Percentiles rank a stretch among this genome's conserved stretches.
Conservation (phyloP, 2,888 invertebrate species). For the Caenorhabditis drosophilae region DNA sequence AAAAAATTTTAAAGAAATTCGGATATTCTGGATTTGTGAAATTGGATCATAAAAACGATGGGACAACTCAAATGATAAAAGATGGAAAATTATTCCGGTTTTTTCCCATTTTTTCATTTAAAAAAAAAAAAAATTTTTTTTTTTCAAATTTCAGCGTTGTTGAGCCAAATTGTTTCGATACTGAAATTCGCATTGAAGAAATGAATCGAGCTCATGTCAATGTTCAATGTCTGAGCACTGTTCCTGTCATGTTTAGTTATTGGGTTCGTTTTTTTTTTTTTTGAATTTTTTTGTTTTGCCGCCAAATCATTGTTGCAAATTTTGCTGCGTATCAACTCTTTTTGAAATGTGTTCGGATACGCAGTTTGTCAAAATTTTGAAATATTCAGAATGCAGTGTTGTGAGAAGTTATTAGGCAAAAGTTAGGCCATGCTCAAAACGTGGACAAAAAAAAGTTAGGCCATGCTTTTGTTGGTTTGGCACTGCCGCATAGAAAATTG, state of each 20-base stretch:
- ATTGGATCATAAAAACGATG: slow-evolving; percentile 68
- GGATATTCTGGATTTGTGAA: slow-evolving; percentile 74
- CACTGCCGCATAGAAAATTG: too few relatives aligned
- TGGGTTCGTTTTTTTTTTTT: slow-evolving; percentile 71
- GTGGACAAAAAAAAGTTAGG: too few relatives aligned
- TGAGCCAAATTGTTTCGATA: slow-evolving; percentile 73
- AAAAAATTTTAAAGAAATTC: too few relatives aligned
- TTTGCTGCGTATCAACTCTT: too few relatives aligned
- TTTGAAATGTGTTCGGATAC: too few relatives aligned
- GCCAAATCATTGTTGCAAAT: too few relatives aligned
- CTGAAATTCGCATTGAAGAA: slow-evolving; percentile 71
- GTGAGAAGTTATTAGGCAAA: too few relatives aligned
- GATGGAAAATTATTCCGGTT: slow-evolving; percentile 72
- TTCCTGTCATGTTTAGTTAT: slow-evolving; percentile 75
- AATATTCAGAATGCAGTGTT: too few relatives aligned
- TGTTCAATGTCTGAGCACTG: slow-evolving; percentile 74
- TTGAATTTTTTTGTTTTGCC: too few relatives aligned
- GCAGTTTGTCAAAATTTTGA: too few relatives aligned
- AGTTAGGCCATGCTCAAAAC: too few relatives aligned
- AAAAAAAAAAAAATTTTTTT: background rate
- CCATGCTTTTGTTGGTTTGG: too few relatives aligned
- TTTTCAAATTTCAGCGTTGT: slow-evolving; percentile 69
- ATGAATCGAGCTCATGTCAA: slow-evolving; percentile 73
- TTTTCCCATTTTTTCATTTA: background rate
- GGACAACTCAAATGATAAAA: slow-evolving; percentile 72